Evolutionary conservation across 2,797 vertebrate species (phyloP), one percentile per base, ranked within the genome.

Genomic region (Pantherophis vulpinus): DNA sequence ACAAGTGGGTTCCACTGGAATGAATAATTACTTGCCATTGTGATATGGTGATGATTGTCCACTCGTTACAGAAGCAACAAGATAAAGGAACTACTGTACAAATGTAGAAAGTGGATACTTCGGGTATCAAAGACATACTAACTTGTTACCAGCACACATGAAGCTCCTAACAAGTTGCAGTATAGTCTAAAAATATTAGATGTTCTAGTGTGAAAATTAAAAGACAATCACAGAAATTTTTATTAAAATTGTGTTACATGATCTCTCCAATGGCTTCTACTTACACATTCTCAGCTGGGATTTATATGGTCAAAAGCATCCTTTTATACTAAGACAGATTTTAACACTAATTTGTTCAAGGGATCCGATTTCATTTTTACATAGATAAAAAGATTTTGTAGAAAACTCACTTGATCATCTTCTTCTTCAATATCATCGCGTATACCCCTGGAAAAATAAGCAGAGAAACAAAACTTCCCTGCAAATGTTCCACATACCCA

Each of bases 381-480:
- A 60, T 95, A 97, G 95, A 97, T 97, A 98, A 97, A 98, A 98
- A 98, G 97, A 97, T 97, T 97, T 98, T 97, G 98, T 98, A 97
- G 97, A 97, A 98, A 91, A 99, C 99, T 99, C 99, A 99, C 99
- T 99, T 99, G 99, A 97, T 99, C 99, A 99, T 99, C 99, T 98
- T 99, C 99, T 98, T 99, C 99, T 99, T 99, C 99, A 98, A 99
- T 99, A 99, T 99, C 99, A 99, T 99, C 99, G 97, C 99, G 98
- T 98, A 99, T 99, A 99, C 99, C 99, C 99, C 99, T 99, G 99
- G 98, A 99, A 99, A 98, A 99, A 99, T 97, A 99, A 99, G 98
- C 98, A 98, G 98, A 99, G 99, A 99, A 99, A 99, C 99, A 99
- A 99, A 93, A 99, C 99, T 99, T 99, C 99, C 99, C 99, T 99